phyloP scores from a whole-genome alignment of 2,888 invertebrate species.

The Drosophila incognita region DNA sequence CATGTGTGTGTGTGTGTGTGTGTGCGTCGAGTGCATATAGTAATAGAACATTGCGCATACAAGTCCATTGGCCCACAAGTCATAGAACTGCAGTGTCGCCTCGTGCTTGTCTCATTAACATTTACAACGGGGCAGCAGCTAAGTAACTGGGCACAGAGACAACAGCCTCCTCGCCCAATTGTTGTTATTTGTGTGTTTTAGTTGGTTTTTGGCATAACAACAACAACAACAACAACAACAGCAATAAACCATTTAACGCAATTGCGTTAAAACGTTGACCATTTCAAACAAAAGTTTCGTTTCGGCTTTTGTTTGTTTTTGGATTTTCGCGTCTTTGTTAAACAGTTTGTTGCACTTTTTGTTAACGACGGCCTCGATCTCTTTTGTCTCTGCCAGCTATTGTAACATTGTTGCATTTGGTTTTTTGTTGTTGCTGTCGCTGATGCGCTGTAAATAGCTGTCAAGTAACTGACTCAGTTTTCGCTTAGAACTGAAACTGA shows the following conservation, averaged over 20 bases:
- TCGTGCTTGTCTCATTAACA: conserved; percentile 76
- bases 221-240: not conserved
- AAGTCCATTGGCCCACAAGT: conserved; percentile 46
- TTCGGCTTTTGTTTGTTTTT: conserved; percentile 36
- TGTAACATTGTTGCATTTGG: not conserved
- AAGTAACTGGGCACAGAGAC: conserved; percentile 5
- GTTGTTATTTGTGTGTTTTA: conserved; percentile 8
- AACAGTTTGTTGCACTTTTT: conserved; percentile 59
- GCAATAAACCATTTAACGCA: conserved; percentile 74
- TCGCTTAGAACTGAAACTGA: conserved; percentile 53
- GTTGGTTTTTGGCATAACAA: conserved; percentile 29
- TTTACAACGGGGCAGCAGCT: conserved; percentile 53
- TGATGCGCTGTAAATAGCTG: conserved; percentile 50
- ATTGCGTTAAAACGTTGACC: conserved; percentile 77
- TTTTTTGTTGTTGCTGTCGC: conserved; percentile 16
- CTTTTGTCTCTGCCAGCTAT: conserved; percentile 28
- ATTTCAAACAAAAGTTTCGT: conserved; percentile 50
- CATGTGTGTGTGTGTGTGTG: not conserved
- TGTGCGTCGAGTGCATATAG: conserved; percentile 7
- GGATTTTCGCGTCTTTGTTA: conserved; percentile 45
- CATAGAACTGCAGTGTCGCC: conserved; percentile 50
- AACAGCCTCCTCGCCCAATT: conserved; percentile 15
- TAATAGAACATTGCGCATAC: conserved; percentile 31
- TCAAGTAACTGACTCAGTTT: conserved; percentile 55
- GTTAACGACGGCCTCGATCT: conserved; percentile 54